These are phyloP conservation scores for Phaethon lepturus DNA, from an alignment of 2,113 vertebrate species.

Conservation along the genomic window DNA sequence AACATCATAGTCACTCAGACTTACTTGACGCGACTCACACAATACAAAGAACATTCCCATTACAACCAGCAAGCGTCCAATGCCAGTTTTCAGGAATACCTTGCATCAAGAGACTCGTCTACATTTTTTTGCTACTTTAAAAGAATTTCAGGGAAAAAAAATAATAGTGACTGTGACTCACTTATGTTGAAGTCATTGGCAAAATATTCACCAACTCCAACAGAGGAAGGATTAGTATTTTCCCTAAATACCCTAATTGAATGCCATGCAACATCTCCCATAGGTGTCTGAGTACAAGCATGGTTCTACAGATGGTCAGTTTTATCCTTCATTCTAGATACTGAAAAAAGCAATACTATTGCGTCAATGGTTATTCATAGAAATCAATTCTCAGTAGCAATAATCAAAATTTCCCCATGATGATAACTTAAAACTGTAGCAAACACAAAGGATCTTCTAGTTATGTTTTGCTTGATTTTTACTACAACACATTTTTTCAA, in stretches of 20 bases:
- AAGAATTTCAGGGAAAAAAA: background rate
- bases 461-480: background rate
- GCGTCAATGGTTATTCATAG: background rate
- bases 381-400: background rate
- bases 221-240: background rate
- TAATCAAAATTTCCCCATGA: background rate
- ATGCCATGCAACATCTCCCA: background rate
- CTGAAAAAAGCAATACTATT: background rate
- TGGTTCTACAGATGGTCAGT: background rate
- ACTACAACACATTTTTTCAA: background rate
- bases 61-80: background rate
- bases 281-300: background rate
- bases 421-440: background rate
- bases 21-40: background rate
- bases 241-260: background rate
- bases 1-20: background rate
- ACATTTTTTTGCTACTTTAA: background rate
- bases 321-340: background rate
- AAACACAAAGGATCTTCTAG: background rate
- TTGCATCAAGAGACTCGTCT: background rate
- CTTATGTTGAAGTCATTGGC: background rate
- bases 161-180: background rate
- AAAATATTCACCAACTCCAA: background rate
- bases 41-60: background rate
- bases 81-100: background rate